phyloP scores from a whole-genome alignment of 2,797 vertebrate species.

The Gallinago solitaria region DNA sequence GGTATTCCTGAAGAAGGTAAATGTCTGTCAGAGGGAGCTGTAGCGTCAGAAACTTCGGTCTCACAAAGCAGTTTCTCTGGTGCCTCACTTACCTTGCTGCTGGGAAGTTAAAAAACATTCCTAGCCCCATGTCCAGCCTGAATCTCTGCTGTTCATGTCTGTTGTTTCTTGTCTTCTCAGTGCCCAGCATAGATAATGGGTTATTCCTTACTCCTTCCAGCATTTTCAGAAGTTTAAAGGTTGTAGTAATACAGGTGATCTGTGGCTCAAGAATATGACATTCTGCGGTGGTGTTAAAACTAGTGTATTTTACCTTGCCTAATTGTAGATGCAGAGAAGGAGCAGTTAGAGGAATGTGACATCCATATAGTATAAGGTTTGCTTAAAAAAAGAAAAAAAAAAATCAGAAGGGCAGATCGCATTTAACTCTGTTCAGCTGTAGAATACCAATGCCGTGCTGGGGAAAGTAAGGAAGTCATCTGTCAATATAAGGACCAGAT shows the following conservation, averaged over 20 bases:
- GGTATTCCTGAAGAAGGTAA: not conserved
- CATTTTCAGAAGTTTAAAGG: not conserved
- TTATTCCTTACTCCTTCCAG: not conserved
- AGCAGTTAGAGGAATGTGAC: conserved; percentile 18
- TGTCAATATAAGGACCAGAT: conserved; percentile 40
- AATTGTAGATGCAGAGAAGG: not conserved
- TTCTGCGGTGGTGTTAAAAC: not conserved
- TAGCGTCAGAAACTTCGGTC: not conserved
- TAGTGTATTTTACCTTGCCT: not conserved
- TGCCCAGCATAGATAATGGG: fast-evolving
- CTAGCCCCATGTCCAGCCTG: not conserved
- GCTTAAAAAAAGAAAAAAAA: not conserved
- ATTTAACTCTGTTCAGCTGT: not conserved
- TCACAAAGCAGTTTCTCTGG: not conserved
- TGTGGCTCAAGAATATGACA: not conserved
- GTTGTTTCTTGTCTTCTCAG: not conserved
- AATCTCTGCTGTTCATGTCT: not conserved
- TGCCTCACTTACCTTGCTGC: not conserved
- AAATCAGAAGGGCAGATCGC: conserved; percentile 12
- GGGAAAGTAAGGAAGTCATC: not conserved
- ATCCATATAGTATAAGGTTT: conserved; percentile 1
- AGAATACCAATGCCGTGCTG: not conserved
- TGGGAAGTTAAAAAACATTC: not conserved
- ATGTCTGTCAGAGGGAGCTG: not conserved
- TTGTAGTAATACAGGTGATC: not conserved